Evolutionary conservation across 1,140 invertebrate species (phyloP).

Genomic region (Camponotus floridanus): DNA sequence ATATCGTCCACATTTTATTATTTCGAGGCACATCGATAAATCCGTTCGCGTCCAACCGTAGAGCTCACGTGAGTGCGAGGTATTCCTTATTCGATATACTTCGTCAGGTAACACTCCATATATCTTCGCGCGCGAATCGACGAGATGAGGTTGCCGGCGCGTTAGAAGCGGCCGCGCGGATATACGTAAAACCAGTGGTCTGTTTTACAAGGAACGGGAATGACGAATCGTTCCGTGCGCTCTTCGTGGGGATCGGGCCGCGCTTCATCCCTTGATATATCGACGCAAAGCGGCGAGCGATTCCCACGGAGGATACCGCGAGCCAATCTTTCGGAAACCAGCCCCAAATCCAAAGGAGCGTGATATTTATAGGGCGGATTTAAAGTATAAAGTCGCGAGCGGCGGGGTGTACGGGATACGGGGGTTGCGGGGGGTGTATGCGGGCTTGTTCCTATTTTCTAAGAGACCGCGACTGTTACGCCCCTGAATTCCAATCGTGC

Average conservation of each 20-base stretch:
- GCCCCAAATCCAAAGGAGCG: constrained; percentile 85
- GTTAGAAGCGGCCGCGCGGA: constrained; percentile 57
- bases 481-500: constrained; percentile 70
- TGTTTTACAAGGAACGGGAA: constrained; percentile 79
- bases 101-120: constrained; percentile 43
- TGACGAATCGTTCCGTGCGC: constrained; percentile 81
- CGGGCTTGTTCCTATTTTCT: constrained; percentile 83
- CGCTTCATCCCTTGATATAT: constrained; percentile 86
- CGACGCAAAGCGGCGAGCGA: constrained; percentile 84
- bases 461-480: constrained; percentile 73
- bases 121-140: constrained; percentile 61
- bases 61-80: constrained; percentile 41
- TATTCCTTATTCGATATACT: constrained; percentile 41
- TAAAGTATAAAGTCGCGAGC: constrained; percentile 86
- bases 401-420: constrained; percentile 59
- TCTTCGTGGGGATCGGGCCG: constrained; percentile 74
- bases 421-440: constrained; percentile 64
- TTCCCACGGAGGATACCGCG: constrained; percentile 86
- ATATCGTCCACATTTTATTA: constrained; percentile 28
- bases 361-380: constrained; percentile 87
- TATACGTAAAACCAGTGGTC: constrained; percentile 77
- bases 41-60: constrained; percentile 17
- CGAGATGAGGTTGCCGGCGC: constrained; percentile 55
- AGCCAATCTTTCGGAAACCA: constrained; percentile 87
- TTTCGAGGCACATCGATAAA: constrained; percentile 31